Percentiles rank a stretch among this genome's conserved stretches.
Conservation (phyloP, 1,140 invertebrate genomes). For the Pseudomyrmex dendroicus region DNA sequence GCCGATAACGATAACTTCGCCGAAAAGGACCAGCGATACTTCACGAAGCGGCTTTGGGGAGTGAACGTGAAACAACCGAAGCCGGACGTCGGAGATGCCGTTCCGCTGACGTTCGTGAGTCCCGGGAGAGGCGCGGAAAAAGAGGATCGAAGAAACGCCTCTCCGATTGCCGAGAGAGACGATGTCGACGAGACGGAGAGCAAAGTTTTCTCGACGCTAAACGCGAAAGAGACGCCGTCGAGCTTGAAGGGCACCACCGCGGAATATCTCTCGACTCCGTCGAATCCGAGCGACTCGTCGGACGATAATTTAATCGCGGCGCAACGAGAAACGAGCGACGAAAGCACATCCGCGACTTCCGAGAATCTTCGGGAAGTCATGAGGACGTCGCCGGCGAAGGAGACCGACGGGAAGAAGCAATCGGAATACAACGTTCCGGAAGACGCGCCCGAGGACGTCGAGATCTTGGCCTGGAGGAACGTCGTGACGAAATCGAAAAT, state of each 20-base stretch:
- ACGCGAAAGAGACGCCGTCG: not conserved
- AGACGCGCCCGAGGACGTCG: slow-evolving; percentile 23
- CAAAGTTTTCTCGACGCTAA: not conserved
- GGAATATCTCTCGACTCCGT: slow-evolving; percentile 13
- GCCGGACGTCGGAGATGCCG: not conserved
- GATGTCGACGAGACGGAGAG: not conserved
- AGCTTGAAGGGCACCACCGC: not conserved
- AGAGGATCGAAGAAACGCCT: not conserved
- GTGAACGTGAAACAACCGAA: slow-evolving; percentile 48
- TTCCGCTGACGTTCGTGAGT: not conserved
- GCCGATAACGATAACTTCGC: slow-evolving; percentile 48
- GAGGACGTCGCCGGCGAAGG: not conserved
- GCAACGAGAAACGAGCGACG: not conserved
- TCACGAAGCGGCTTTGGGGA: slow-evolving; percentile 64
- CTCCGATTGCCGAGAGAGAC: not conserved
- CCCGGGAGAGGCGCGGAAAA: not conserved
- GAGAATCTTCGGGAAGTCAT: not conserved
- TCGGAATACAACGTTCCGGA: slow-evolving; percentile 63
- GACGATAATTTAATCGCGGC: not conserved
- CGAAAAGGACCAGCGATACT: slow-evolving; percentile 43
- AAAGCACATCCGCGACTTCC: not conserved
- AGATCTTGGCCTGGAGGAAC: slow-evolving; percentile 73
- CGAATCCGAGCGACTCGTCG: not conserved
- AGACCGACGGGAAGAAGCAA: not conserved
- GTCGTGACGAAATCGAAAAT: slow-evolving; percentile 60